Evolutionary conservation across 2,888 invertebrate genomes (phyloP).

Genomic region (Halictus quadricinctus): DNA sequence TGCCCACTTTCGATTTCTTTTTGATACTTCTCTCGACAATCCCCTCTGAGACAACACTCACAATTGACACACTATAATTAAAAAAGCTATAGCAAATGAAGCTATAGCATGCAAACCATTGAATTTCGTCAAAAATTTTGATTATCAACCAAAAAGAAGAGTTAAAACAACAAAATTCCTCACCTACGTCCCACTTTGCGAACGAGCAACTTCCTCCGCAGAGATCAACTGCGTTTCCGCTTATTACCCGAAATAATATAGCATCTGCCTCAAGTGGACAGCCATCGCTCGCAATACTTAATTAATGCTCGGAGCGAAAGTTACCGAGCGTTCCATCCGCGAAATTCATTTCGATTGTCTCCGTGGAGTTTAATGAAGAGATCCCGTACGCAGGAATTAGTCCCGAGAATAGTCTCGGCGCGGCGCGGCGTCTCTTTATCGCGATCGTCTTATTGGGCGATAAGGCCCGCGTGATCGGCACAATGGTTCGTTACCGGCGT

Average conservation of each 20-base stretch:
- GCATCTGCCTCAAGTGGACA: background rate
- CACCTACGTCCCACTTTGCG: background rate
- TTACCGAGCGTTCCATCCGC: background rate
- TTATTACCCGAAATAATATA: background rate
- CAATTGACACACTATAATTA: no score
- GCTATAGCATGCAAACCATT: background rate
- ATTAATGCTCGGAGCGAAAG: constrained; percentile 31
- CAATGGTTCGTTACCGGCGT: constrained; percentile 40
- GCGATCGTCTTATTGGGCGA: constrained; percentile 41
- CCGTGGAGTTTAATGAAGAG: constrained; percentile 8
- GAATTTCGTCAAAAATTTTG: background rate
- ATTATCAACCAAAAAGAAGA: background rate
- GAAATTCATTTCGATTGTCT: constrained; percentile 5
- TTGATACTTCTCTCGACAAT: no score
- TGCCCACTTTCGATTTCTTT: no score
- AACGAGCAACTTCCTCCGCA: background rate
- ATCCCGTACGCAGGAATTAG: constrained; percentile 18
- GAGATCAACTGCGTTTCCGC: background rate
- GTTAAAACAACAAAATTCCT: background rate
- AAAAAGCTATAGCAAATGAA: no score
- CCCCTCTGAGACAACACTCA: no score
- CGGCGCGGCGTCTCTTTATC: constrained; percentile 26
- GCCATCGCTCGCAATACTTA: background rate
- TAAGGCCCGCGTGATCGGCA: constrained; percentile 23
- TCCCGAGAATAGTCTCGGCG: background rate